phyloP scores from a whole-genome alignment of 2,888 invertebrate species.

The Pristionchus exspectatus region DNA sequence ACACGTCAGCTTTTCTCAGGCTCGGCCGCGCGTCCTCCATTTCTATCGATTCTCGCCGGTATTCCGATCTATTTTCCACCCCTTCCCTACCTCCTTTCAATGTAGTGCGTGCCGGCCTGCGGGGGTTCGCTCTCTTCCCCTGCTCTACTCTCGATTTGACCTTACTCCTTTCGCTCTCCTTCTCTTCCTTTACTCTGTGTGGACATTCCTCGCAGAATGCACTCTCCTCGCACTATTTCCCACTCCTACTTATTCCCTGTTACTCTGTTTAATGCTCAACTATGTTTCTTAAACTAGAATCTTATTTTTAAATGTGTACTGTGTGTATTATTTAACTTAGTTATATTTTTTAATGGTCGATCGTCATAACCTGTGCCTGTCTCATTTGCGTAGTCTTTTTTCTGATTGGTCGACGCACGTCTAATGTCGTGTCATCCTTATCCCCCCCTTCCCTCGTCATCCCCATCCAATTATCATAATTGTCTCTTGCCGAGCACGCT shows the following conservation, averaged over 20 bases:
- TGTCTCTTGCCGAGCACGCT: not conserved
- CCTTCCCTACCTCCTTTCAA: not conserved
- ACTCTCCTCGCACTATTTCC: not conserved
- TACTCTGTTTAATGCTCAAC: not conserved
- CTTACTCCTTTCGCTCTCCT: slow-evolving; percentile 31
- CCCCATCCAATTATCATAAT: slow-evolving; percentile 24
- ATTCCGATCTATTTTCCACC: not conserved
- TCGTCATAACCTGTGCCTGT: not conserved
- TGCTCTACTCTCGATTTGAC: not conserved
- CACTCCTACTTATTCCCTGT: not conserved
- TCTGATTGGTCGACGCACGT: not conserved
- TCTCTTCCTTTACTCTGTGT: not conserved
- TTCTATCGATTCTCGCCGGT: not conserved
- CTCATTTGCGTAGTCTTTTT: not conserved
- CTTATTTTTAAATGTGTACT: not conserved
- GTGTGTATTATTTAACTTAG: no score
- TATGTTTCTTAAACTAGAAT: no score
- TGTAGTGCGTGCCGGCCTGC: not conserved
- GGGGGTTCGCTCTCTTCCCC: not conserved
- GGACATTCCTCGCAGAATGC: slow-evolving; percentile 17
- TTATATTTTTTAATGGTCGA: not conserved
- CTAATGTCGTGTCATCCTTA: slow-evolving; percentile 19
- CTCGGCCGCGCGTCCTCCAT: not conserved
- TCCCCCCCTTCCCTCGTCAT: not conserved
- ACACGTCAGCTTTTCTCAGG: slow-evolving; percentile 9